A percentile compares a stretch with the other conserved stretches of the same genome.
phyloP scores from a whole-genome alignment of 2,888 invertebrate species.

The Lysandra bellargus region DNA sequence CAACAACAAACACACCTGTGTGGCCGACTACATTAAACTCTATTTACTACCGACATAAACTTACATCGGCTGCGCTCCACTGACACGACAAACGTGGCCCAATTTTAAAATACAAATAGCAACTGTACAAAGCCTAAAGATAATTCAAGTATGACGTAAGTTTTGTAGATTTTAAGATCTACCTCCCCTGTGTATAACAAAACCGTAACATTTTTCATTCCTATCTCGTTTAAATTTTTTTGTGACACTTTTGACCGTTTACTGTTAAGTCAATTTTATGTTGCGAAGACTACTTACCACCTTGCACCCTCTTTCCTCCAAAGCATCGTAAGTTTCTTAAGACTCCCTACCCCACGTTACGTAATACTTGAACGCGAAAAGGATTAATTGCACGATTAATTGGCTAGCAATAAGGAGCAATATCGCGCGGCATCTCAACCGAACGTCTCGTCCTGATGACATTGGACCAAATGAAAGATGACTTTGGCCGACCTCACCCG shows the following conservation, averaged over 20 bases:
- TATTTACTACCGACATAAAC: conserved; percentile 43
- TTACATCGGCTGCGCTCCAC: conserved; percentile 54
- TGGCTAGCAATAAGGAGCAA: conserved; percentile 48
- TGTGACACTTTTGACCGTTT: too few relatives aligned
- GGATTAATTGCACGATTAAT: conserved; percentile 39
- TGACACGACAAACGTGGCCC: conserved; percentile 52
- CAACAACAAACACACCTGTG: conserved; percentile 33
- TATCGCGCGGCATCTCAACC: conserved; percentile 46
- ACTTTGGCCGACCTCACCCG: conserved; percentile 66
- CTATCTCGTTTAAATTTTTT: too few relatives aligned
- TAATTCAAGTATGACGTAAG: not conserved
- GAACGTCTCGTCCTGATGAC: conserved; percentile 66
- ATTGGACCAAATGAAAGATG: conserved; percentile 76
- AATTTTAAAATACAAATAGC: conserved; percentile 50
- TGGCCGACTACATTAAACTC: conserved; percentile 36
- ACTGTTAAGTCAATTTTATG: too few relatives aligned
- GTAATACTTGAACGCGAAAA: too few relatives aligned
- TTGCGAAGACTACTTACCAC: too few relatives aligned
- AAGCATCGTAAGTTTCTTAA: too few relatives aligned
- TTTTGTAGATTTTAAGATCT: too few relatives aligned
- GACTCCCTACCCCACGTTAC: too few relatives aligned
- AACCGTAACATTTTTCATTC: too few relatives aligned
- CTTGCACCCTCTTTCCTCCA: too few relatives aligned
- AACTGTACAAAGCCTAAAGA: conserved; percentile 57
- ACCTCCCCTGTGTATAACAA: too few relatives aligned